Evolutionary conservation across 2,888 invertebrate species (phyloP), one percentile per base, ranked within the genome.

Genomic region (Apamea crenata): DNA sequence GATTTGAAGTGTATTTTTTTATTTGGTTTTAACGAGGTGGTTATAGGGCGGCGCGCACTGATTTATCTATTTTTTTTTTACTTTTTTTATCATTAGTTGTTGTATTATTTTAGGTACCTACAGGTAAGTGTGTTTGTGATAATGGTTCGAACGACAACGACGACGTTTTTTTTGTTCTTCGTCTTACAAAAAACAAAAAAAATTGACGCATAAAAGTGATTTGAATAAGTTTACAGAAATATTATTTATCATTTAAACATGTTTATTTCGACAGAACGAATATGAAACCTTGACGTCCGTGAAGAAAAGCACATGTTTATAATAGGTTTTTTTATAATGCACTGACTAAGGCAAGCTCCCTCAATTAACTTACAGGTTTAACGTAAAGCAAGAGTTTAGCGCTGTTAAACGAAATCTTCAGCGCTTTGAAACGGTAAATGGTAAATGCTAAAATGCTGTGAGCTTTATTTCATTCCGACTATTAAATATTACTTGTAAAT

Each of bases 111-210:
- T 68, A 68, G 25, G 40, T 73, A 29, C 21, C 29, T 18, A 16
- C 21, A 47, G 47, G 47, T 74, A 70, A 74, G 25, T 47, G n/a
- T 25, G 3, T 14, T n/a, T 40, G 40, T 21, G 74, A 7, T 50
- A 50, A 21, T 50, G 21, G 72, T 74, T 36, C n/a, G 16, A 73
- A 50, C 36, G n/a, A n/a, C n/a, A n/a, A n/a, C n/a, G n/a, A n/a
- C n/a, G n/a, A n/a, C n/a, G n/a, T n/a, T n/a, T n/a, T n/a, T n/a
- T n/a, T n/a, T n/a, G n/a, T n/a, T n/a, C n/a, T n/a, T n/a, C n/a
- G n/a, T n/a, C n/a, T n/a, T n/a, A n/a, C n/a, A n/a, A n/a, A n/a
- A n/a, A n/a, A n/a, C n/a, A n/a, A n/a, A n/a, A n/a, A n/a, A n/a
- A n/a, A n/a, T n/a, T n/a, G 21, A 36, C 32, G 14, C 66, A 36